These are phyloP conservation scores for Lepus americanus DNA, from an alignment of 2,113 vertebrate species.

Conservation along the genomic window DNA sequence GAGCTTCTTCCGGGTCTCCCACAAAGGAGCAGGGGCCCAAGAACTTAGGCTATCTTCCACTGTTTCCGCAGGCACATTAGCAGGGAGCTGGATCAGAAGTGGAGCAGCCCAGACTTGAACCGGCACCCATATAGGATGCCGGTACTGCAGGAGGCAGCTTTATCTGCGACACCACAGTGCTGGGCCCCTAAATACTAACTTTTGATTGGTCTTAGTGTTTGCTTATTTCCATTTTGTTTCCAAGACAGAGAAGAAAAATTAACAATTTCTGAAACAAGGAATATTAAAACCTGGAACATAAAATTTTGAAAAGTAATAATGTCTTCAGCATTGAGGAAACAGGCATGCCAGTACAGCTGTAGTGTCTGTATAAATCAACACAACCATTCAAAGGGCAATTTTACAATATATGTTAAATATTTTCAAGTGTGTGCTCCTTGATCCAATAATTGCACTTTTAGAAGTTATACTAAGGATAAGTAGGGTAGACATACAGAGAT, in stretches of 20 bases:
- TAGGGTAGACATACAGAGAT: neutral
- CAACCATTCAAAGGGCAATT: slow-evolving; percentile 29
- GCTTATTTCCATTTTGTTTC: slow-evolving; percentile 46
- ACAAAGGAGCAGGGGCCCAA: too few relatives aligned
- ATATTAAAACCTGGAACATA: slow-evolving; percentile 45
- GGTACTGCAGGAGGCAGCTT: too few relatives aligned
- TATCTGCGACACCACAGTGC: too few relatives aligned
- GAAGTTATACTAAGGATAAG: slow-evolving; percentile 31
- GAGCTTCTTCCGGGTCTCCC: too few relatives aligned
- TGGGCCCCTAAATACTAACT: neutral
- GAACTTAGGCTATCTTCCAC: too few relatives aligned
- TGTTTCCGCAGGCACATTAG: too few relatives aligned
- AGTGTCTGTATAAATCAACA: neutral
- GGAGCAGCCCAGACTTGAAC: too few relatives aligned
- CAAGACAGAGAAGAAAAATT: slow-evolving; percentile 31
- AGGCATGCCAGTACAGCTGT: neutral
- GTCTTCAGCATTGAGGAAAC: slow-evolving; percentile 23
- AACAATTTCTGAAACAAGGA: slow-evolving; percentile 31
- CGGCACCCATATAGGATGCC: too few relatives aligned
- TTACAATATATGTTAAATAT: slow-evolving; percentile 27
- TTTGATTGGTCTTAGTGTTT: slow-evolving; percentile 30
- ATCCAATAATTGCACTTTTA: slow-evolving; percentile 16
- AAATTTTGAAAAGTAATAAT: slow-evolving; percentile 23
- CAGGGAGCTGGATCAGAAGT: too few relatives aligned
- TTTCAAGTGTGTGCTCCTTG: neutral